A percentile compares a stretch with the other conserved stretches of the same genome.
These are phyloP conservation scores for Pangasius mekongensis DNA, from an alignment of 2,797 vertebrate species.

Conservation along the genomic window DNA sequence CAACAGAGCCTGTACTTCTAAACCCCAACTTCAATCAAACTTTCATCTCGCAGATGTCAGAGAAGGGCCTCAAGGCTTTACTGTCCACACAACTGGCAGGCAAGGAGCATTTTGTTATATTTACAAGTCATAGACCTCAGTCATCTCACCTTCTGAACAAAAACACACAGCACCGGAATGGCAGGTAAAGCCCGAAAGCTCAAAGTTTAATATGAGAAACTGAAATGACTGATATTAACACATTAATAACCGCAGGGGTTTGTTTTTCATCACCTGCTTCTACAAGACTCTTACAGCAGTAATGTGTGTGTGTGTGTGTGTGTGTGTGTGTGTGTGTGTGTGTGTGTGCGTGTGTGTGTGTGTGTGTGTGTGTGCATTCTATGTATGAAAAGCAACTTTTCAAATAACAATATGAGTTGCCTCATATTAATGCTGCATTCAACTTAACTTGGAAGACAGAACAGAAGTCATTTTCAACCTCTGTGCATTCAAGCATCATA, in stretches of 20 bases:
- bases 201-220: neutral
- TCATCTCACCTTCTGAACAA: neutral
- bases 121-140: neutral
- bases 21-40: neutral
- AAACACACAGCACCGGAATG: neutral
- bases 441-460: neutral
- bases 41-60: neutral
- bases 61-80: neutral
- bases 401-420: neutral
- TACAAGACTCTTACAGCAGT: neutral
- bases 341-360: neutral
- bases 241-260: neutral
- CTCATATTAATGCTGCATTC: neutral
- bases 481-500: neutral
- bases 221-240: neutral
- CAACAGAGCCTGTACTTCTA: neutral
- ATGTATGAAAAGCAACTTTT: neutral
- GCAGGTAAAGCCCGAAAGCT: neutral
- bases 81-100: neutral
- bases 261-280: neutral
- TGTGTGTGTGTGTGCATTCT: neutral
- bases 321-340: neutral
- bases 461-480: neutral
- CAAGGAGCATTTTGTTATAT: slow-evolving; percentile 3
- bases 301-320: neutral